Evolutionary conservation across 92 coral and sea anemone genomes (phyloP), one percentile per base, ranked within the genome.

Genomic region (Bergia puertoricense): DNA sequence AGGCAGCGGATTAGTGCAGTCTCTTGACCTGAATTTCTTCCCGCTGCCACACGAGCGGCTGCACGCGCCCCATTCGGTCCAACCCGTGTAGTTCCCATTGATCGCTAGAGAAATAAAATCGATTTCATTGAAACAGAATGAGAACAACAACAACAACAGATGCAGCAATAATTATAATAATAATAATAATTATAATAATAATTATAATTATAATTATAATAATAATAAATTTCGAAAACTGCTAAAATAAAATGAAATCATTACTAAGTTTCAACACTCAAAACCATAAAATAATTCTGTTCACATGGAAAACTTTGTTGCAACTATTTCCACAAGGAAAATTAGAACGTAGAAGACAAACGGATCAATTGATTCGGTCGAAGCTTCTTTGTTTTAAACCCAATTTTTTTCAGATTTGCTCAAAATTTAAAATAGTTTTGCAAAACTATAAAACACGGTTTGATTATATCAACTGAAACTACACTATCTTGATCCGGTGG

Each of bases 11-110:
- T 88, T 93, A 75, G 82, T 85, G 86, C 99, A 96, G 65, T 94
- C 93, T 13, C 99, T 89, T 6, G 85, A 89, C 81, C 99, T 90
- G 85, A 85, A 84, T 77, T 91, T 96, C 74, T 75, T 80, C 54
- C 99, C 99, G 6, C 96, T 92, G 0, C 98, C 98, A 43, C 99
- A 96, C 0, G 99, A 91, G 38, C 99, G 95, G 74, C 97, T 93
- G 82, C 99, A 96, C 36, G 75, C 88, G 10, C 94, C 91, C 99
- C 99, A 96, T 79, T 92, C 95, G 2, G 99, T 90, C 99, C 99
- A 96, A 15, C 77, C 86, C 36, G 99, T 93, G 86, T 91, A 96
- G 86, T 94, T 95, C 6, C 99, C 99, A 83, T 91, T 79, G 81
- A 96, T 95, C 42, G 99, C 99, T 96, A 89, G 39, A 43, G 83